Evolutionary conservation across 1,140 invertebrate genomes (phyloP).

Genomic region (Pentalonia nigronervosa): DNA sequence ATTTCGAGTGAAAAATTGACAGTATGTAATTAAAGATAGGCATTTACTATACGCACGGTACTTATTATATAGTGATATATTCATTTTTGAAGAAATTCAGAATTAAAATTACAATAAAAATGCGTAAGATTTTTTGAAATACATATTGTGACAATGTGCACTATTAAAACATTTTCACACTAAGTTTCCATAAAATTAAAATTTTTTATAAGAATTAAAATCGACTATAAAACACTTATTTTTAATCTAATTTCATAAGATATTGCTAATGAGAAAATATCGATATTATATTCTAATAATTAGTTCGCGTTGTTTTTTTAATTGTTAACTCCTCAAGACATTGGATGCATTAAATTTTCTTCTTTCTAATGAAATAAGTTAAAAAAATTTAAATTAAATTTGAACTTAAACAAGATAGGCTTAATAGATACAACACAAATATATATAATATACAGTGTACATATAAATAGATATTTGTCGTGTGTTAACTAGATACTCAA

Average conservation of each 20-base stretch:
- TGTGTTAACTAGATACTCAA: too few species aligned
- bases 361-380: neutral
- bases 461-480: too few species aligned
- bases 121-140: neutral
- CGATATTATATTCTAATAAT: neutral
- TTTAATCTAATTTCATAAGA: too few species aligned
- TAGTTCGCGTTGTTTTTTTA: neutral
- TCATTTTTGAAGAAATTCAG: neutral
- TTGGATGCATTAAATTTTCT: neutral
- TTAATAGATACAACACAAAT: neutral
- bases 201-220: neutral
- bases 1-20: neutral
- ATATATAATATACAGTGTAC: neutral
- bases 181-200: neutral
- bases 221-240: neutral
- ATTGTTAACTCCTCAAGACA: neutral
- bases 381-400: neutral
- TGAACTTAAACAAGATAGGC: neutral
- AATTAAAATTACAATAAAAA: neutral
- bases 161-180: neutral
- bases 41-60: neutral
- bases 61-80: neutral
- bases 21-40: neutral
- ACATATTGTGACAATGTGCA: too few species aligned
- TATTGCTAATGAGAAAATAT: too few species aligned